Evolutionary conservation across 2,113 vertebrate genomes (phyloP).

Genomic region (Neodon shergylaensis): DNA sequence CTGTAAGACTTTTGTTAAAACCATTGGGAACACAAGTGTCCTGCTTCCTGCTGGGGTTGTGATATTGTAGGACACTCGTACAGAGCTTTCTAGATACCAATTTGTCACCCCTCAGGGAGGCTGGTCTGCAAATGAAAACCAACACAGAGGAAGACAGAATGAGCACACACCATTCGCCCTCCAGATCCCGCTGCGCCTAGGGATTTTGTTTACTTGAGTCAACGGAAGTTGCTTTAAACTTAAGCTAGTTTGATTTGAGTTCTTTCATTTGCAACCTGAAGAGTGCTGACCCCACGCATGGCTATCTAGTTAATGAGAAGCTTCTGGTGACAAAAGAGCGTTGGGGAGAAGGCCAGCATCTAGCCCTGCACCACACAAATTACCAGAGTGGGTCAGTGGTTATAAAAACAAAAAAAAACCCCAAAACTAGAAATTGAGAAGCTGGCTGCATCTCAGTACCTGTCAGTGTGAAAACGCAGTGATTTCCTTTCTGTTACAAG

Average conservation of each 20-base stretch:
- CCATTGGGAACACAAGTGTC: neutral
- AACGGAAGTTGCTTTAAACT: slow-evolving; percentile 27
- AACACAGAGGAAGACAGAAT: neutral
- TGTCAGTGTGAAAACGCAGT: slow-evolving; percentile 19
- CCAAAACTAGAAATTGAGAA: neutral
- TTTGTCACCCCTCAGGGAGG: neutral
- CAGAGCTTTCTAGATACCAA: neutral
- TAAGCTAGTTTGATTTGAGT: slow-evolving; percentile 16
- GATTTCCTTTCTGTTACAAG: slow-evolving; percentile 55
- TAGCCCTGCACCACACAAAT: neutral
- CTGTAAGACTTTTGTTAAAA: neutral
- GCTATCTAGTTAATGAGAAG: neutral
- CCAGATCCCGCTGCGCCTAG: neutral
- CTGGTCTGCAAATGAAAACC: neutral
- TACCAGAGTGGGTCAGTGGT: neutral
- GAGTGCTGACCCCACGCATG: neutral
- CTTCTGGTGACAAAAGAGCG: neutral
- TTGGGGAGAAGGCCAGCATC: neutral
- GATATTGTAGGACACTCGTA: neutral
- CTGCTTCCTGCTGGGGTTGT: neutral
- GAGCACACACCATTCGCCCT: neutral
- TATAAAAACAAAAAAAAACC: neutral
- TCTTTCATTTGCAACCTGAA: neutral
- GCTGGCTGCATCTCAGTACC: slow-evolving; percentile 4
- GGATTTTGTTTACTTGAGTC: neutral